Base-by-base conservation (phyloP, 1,140 invertebrate species). In the Bombus difficillimus region DNA sequence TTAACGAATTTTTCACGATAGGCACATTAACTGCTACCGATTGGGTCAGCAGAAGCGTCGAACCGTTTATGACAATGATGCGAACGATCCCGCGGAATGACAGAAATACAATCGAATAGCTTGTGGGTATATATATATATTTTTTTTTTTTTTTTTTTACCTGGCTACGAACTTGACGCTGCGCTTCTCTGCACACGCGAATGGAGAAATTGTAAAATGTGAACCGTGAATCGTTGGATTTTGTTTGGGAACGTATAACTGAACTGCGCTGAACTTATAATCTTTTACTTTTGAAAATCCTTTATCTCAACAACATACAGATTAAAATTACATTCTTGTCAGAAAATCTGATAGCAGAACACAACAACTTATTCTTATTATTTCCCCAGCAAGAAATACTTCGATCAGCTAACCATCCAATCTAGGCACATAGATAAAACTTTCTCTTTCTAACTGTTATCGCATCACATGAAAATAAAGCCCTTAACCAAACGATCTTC, bases 1-100 rank as follows among this genome's bases (percentile, higher is more conserved):
- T 93, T 92, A 92, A 93, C 91, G 92, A 92, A 93, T 92, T 93
- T 92, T 92, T 90, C 86, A 90, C 86, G 86, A 91, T 91, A 81
- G 91, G 86, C 87, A 88, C 90, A 92, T 93, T 92, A 92, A 92
- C 89, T 81, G 71, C 83, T 74, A 68, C 77, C 73, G 74, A 68
- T 77, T 81, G 81, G 83, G 83, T 90, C 89, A 90, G 86, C 86
- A 90, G 83, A 90, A 90, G 83, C 83, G 83, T 83, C 89, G 87
- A 90, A 91, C 88, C 80, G 82, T 91, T 91, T 91, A 91, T 91
- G 90, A 91, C 88, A 88, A 90, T 81, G 81, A 90, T 80, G 85
- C 74, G 74, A 87, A 32, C 88, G 77, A 89, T 86, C 64, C 83
- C 76, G 72, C 62, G 75, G 80, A 86, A 89, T 85, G 84, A 89